Evolutionary conservation across 2,113 vertebrate genomes (phyloP).

Genomic region (Sorex araneus): DNA sequence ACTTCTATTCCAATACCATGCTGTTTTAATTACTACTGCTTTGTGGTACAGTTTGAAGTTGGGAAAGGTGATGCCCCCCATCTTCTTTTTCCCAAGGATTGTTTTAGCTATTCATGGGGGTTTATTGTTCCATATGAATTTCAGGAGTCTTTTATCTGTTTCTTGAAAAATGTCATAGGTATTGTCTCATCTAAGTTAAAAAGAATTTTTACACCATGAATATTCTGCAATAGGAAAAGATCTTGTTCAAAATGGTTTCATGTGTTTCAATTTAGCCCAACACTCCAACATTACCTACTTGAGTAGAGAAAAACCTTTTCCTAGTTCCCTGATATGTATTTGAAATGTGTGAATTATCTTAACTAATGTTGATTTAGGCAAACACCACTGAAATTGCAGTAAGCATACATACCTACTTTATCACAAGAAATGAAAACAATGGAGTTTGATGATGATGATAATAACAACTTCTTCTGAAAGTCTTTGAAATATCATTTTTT

Average conservation of each 20-base stretch:
- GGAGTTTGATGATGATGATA: slow-evolving; percentile 3
- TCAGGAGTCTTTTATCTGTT: too few species aligned
- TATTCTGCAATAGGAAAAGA: not conserved
- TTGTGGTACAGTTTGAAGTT: too few species aligned
- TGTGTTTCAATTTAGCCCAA: not conserved
- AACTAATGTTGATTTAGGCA: slow-evolving; percentile 51
- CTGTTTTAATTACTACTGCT: too few species aligned
- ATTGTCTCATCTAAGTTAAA: slow-evolving; percentile 47
- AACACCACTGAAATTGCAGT: slow-evolving; percentile 34
- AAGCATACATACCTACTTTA: slow-evolving; percentile 30
- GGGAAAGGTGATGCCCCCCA: too few species aligned
- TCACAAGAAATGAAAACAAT: slow-evolving; percentile 52
- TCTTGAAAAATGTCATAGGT: too few species aligned
- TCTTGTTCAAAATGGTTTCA: slow-evolving; percentile 6
- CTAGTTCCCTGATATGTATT: slow-evolving; percentile 39
- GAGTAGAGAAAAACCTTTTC: slow-evolving; percentile 6
- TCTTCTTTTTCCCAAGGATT: too few species aligned
- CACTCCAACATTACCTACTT: slow-evolving; percentile 5
- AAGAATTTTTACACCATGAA: slow-evolving; percentile 6
- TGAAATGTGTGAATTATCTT: slow-evolving; percentile 56
- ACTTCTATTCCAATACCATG: too few species aligned
- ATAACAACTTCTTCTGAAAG: not conserved
- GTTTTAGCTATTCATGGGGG: too few species aligned
- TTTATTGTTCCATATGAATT: too few species aligned
- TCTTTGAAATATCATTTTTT: not conserved